Base-by-base conservation (phyloP, 1,140 invertebrate genomes). In the Aphidius ervi region DNA sequence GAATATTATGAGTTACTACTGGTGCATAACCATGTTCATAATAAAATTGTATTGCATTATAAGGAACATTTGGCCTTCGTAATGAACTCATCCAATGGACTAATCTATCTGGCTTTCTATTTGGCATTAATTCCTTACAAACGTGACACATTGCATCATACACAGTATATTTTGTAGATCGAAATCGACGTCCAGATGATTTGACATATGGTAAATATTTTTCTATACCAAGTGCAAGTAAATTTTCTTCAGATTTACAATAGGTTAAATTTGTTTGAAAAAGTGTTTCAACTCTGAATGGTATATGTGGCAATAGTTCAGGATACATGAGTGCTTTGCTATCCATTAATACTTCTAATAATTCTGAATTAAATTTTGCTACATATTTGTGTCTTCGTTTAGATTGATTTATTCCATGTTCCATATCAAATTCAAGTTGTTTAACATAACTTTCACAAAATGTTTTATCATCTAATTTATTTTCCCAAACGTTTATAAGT, bases 141-240 rank as follows among this genome's bases (percentile, higher is more conserved):
- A 80, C 79, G 56, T 75, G 66, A 59, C 74, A 58, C 7, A 65
- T 55, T 46, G 73, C 70, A 63, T 80, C 76, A 37, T 64, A 58
- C 23, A 81, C 46, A 9, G 68, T 65, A 57, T 76, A 59, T 63
- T 67, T 63, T 41, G 74, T 71, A 9, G 50, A 57, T 62, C 72
- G 69, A 65, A 69, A 74, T 67, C 70, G 71, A n/a, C 61, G 72
- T 55, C 65, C 56, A 60, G 66, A 67, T 46, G 58, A 58, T 59
- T 67, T 54, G 16, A 80, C 67, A 63, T 75, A 77, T 55, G 77
- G 73, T 43, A 78, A 63, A 73, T 86, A 88, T 63, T 87, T 79
- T 63, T 86, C 84, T 31, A 88, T 67, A 7, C 85, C 86, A 47
- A 88, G 61, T 4, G 83, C 82, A 55, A 89, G 79, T 54, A 89